Base-by-base conservation (phyloP, 2,888 invertebrate species). In the Drosophila kanekoi region DNA sequence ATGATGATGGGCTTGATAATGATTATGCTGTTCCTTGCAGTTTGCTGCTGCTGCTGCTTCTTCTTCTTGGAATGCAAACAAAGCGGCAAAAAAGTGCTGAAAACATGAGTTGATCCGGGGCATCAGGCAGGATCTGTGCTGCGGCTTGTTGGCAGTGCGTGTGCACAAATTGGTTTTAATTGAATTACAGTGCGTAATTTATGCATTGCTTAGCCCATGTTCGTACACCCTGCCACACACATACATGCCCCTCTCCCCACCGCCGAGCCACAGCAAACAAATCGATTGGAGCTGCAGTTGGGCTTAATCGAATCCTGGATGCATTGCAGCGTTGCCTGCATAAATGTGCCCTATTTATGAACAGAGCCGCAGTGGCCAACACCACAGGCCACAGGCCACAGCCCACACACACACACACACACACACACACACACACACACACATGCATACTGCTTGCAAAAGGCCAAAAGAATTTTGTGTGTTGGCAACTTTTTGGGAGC, bases 131-230 rank as follows among this genome's bases (percentile, higher is more conserved):
- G 61, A 56, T 61, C 49, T 33, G 23, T 37, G 54, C 47, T 69
- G 56, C 28, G 16, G 20, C 11, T 32, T 38, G 11, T 35, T 43
- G 68, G 14, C 41, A 40, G 44, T 63, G 77, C 61, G 63, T 61
- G 75, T 59, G 68, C 77, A 64, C 60, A 81, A 86, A 87, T 83
- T 81, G 87, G 62, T 82, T 82, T 79, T 85, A 82, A 82, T 82
- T 82, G 82, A 85, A 82, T 82, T 82, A 71, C 73, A 69, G 79
- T 79, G 66, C 70, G 71, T 82, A 87, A 82, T 82, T 82, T 87
- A 82, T 82, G 82, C 82, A 79, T 85, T 82, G 76, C 86, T 65
- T 67, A 67, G 83, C 69, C 43, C 56, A 44, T 38, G 35, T 44
- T 3, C 38, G 44, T 14, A 6, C 14, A 13, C 14, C 20, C 20